Evolutionary conservation across 2,113 vertebrate species (phyloP).

Genomic region (Hylia prasina): DNA sequence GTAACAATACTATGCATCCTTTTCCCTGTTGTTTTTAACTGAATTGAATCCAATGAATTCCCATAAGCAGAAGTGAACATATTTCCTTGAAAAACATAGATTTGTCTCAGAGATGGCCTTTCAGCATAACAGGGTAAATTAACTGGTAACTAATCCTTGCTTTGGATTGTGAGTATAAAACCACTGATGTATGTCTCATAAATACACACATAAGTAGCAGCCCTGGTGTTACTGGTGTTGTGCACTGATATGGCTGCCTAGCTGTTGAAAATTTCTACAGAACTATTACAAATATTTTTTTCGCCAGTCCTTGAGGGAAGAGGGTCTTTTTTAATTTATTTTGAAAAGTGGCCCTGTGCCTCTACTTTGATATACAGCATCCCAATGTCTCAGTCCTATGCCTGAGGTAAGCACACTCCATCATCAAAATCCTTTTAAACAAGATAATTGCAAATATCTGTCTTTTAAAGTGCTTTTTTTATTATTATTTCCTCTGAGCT

Average conservation of each 20-base stretch:
- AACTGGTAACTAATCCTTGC: background rate
- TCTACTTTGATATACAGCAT: background rate
- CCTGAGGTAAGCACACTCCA: background rate
- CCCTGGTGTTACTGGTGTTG: background rate
- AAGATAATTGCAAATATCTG: background rate
- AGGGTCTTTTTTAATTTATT: background rate
- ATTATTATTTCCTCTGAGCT: background rate
- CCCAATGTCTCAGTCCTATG: background rate
- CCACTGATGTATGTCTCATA: background rate
- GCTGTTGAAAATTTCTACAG: background rate
- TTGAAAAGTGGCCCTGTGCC: background rate
- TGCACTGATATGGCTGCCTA: background rate
- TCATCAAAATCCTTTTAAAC: background rate
- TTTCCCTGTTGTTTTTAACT: background rate
- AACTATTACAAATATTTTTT: background rate
- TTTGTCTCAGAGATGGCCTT: background rate
- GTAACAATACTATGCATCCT: background rate
- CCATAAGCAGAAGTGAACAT: background rate
- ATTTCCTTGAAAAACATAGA: background rate
- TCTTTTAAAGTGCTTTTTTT: background rate
- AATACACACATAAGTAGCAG: background rate
- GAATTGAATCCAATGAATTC: background rate
- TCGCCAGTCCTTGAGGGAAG: background rate
- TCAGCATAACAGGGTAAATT: background rate
- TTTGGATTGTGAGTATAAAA: background rate